A percentile compares a stretch with the other conserved stretches of the same genome.
Evolutionary conservation across 2,888 invertebrate species (phyloP).

Genomic region (Hyppa rectilinea): DNA sequence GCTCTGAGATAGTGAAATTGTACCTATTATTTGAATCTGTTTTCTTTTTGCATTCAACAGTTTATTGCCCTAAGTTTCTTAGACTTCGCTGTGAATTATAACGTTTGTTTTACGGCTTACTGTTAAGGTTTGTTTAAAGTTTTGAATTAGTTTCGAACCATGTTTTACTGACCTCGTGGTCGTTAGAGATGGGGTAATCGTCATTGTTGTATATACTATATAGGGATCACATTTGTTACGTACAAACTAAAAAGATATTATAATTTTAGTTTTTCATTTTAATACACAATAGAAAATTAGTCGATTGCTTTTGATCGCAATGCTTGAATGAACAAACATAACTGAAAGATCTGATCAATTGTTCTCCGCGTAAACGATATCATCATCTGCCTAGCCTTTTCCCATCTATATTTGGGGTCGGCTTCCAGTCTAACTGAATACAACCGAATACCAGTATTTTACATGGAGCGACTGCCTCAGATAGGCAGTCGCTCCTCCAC

Average conservation of each 20-base stretch:
- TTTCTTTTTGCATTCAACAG: constrained; percentile 51
- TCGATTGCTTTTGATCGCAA: neutral
- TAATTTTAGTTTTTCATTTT: neutral
- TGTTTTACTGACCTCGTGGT: neutral
- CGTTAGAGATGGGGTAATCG: neutral
- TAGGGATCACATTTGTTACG: neutral
- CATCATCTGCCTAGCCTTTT: no score
- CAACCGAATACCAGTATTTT: no score
- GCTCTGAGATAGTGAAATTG: constrained; percentile 29
- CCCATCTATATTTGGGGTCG: no score
- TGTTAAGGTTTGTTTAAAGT: neutral
- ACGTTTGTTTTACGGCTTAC: constrained; percentile 31
- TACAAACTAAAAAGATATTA: neutral
- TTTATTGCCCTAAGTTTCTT: constrained; percentile 48
- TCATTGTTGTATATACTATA: neutral
- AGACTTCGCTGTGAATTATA: constrained; percentile 36
- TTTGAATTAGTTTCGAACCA: constrained; percentile 19
- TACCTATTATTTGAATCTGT: constrained; percentile 41
- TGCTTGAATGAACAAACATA: neutral
- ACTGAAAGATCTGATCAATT: neutral
- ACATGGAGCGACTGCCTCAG: no score
- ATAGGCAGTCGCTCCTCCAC: no score
- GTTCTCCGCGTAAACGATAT: neutral
- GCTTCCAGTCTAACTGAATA: no score
- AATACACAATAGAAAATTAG: neutral